Evolutionary conservation across 2,113 vertebrate species (phyloP).

Genomic region (Semicossyphus pulcher): DNA sequence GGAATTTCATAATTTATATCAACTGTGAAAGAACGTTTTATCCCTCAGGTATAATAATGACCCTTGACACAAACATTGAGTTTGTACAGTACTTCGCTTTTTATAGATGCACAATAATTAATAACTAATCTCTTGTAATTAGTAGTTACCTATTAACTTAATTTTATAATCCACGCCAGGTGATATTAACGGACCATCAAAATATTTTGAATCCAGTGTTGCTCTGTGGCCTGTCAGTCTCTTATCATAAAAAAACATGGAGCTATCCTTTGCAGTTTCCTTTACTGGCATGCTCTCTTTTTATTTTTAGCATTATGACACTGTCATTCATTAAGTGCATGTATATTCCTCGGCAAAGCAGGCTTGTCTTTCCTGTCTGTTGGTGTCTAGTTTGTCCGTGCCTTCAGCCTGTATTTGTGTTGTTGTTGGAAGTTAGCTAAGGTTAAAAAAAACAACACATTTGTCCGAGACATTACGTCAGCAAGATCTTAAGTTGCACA

Average conservation of each 20-base stretch:
- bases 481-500: conserved; percentile 1
- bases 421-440: neutral
- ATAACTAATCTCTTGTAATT: neutral
- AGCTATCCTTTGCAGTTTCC: neutral
- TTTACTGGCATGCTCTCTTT: neutral
- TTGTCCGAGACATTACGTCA: neutral
- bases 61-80: too few relatives aligned
- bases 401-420: neutral
- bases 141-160: neutral
- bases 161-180: too few relatives aligned
- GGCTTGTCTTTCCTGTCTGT: neutral
- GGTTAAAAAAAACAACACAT: neutral
- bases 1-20: too few relatives aligned
- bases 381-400: neutral
- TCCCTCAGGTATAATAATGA: neutral
- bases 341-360: too few relatives aligned
- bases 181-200: neutral
- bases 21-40: too few relatives aligned
- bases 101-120: neutral
- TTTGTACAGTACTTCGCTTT: neutral
- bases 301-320: neutral
- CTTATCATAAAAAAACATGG: neutral
- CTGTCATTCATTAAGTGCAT: neutral
- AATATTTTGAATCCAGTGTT: neutral
- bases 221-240: neutral